These are phyloP conservation scores for Micoletzkya japonica DNA, from an alignment of 2,888 invertebrate species.

Conservation along the genomic window DNA sequence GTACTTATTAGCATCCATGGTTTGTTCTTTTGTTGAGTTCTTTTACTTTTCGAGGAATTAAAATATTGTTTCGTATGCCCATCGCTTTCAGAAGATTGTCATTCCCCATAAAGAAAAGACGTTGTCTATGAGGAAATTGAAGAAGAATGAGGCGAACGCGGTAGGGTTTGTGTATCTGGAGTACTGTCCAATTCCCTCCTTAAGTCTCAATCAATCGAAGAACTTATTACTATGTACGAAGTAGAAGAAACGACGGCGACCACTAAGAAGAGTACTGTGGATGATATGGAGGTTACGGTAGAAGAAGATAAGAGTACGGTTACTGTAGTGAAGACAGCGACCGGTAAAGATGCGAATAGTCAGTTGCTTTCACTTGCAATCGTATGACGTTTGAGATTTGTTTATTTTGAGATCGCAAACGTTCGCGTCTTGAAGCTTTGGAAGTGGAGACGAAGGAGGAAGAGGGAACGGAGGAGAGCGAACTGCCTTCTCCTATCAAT, in stretches of 20 bases:
- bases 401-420: constrained; percentile 15
- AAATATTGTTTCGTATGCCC: not conserved
- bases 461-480: constrained; percentile 10
- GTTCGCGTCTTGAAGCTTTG: constrained; percentile 9
- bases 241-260: not conserved
- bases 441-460: not conserved
- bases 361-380: not conserved
- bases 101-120: not conserved
- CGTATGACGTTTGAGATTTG: not conserved
- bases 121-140: constrained; percentile 1
- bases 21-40: not conserved
- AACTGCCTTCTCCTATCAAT: constrained; percentile 7
- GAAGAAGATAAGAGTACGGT: not conserved
- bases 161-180: not conserved
- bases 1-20: no score
- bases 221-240: constrained; percentile 19
- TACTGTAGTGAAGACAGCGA: not conserved
- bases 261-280: not conserved
- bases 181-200: not conserved
- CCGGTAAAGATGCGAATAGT: not conserved
- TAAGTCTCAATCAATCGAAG: constrained; percentile 15
- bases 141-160: constrained; percentile 16
- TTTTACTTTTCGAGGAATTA: not conserved
- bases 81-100: not conserved
- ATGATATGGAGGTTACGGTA: constrained; percentile 13